These are phyloP conservation scores for Teleogryllus occipitalis DNA, from an alignment of 1,140 invertebrate species.

Conservation along the genomic window DNA sequence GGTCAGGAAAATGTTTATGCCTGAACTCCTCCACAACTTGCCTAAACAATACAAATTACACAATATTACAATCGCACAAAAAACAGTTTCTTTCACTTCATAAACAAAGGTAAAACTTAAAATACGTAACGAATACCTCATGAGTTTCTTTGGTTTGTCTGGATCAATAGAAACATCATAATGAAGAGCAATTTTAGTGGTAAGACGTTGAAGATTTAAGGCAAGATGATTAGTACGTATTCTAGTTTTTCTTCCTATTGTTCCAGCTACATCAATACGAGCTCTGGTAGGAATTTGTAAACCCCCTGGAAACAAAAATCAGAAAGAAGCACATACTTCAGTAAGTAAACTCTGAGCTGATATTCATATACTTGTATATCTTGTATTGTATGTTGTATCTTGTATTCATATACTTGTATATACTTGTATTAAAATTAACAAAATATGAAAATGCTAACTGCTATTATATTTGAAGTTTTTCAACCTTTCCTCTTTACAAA, in stretches of 20 bases:
- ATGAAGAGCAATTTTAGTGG: conserved; percentile 35
- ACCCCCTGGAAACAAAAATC: neutral
- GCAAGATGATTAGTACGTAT: conserved; percentile 49
- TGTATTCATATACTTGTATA: no score
- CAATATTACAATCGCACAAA: conserved; percentile 23
- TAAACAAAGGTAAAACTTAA: conserved; percentile 19
- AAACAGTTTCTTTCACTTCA: conserved; percentile 22
- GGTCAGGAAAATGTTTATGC: conserved; percentile 29
- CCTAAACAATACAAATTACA: conserved; percentile 16
- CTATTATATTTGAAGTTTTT: no score
- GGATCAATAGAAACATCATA: conserved; percentile 46
- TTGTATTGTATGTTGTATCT: no score
- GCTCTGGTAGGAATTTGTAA: neutral
- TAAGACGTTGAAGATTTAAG: conserved; percentile 37
- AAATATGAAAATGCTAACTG: no score
- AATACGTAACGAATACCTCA: conserved; percentile 11
- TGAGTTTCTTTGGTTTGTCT: conserved; percentile 41
- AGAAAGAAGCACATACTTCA: no score
- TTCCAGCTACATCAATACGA: conserved; percentile 29
- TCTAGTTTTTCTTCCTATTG: conserved; percentile 34
- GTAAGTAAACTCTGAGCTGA: no score
- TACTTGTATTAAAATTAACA: no score
- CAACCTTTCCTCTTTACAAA: no score
- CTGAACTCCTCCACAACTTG: conserved; percentile 31
- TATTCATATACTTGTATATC: no score